Percentiles rank a stretch among this genome's conserved stretches.
Evolutionary conservation across 1,140 invertebrate genomes (phyloP).

Genomic region (Drosophila novamexicana): DNA sequence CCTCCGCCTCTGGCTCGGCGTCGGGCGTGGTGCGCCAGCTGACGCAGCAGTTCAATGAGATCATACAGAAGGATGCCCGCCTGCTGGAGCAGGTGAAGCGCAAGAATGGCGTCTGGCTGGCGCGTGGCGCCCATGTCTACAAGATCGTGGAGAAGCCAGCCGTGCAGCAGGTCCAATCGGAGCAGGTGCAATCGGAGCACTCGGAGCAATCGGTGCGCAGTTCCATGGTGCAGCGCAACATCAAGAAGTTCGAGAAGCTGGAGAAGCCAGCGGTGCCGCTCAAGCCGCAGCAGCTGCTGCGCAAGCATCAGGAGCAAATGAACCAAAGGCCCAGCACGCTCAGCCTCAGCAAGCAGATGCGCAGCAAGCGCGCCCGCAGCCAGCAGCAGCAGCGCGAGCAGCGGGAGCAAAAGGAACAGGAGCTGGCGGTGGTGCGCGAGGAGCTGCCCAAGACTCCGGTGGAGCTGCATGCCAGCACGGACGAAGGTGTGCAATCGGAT

Average conservation of each 20-base stretch:
- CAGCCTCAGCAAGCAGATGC: conserved; percentile 28
- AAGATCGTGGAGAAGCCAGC: conserved; percentile 71
- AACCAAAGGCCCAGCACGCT: conserved; percentile 18
- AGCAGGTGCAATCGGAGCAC: conserved; percentile 5
- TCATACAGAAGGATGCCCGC: conserved; percentile 81
- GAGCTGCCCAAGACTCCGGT: conserved; percentile 53
- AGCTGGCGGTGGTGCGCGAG: conserved; percentile 48
- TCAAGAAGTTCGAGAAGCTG: conserved; percentile 84
- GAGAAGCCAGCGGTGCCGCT: conserved; percentile 83
- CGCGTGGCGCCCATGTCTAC: conserved; percentile 73
- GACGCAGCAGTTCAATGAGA: conserved; percentile 85
- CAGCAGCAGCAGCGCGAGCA: background rate
- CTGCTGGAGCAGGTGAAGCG: conserved; percentile 83
- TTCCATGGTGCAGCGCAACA: conserved; percentile 82
- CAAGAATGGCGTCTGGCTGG: conserved; percentile 73
- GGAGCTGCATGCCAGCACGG: conserved; percentile 19
- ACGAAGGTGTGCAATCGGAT: conserved; percentile 21
- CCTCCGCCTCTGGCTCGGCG: no score
- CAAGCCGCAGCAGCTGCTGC: conserved; percentile 74
- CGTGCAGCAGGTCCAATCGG: background rate
- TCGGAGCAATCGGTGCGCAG: background rate
- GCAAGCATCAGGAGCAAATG: conserved; percentile 68
- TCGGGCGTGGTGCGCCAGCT: conserved; percentile 82
- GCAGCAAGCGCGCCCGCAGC: conserved; percentile 13
- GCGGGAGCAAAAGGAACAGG: conserved; percentile 4